phyloP scores from a whole-genome alignment of 92 coral and sea anemone species.

The Porites cylindrica region DNA sequence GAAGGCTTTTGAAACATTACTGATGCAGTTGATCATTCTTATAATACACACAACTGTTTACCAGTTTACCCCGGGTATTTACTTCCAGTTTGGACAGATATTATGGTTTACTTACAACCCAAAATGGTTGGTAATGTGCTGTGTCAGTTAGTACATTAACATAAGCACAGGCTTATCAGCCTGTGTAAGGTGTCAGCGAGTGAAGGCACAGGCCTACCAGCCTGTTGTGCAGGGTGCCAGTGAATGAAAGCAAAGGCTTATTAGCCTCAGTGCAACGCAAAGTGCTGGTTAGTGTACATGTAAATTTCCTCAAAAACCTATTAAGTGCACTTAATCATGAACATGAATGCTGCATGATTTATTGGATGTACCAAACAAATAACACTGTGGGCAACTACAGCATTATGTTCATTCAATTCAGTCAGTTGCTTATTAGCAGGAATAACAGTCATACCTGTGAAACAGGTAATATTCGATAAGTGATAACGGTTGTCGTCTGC shows the following conservation, averaged over 20 bases:
- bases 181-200: no score
- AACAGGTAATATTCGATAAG: no score
- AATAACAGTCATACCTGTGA: no score
- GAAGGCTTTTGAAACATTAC: constrained; percentile 25
- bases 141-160: constrained; percentile 19
- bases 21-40: constrained; percentile 19
- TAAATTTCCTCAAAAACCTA: background rate
- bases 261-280: background rate
- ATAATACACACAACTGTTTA: constrained; percentile 55
- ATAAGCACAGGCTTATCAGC: background rate
- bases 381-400: background rate
- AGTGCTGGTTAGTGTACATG: constrained; percentile 20
- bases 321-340: constrained; percentile 9
- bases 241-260: background rate
- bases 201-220: no score
- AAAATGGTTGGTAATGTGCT: constrained; percentile 53
- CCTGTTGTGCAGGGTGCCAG: no score
- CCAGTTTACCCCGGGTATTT: constrained; percentile 48
- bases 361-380: background rate
- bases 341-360: constrained; percentile 18
- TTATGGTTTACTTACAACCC: constrained; percentile 50
- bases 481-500: no score
- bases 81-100: constrained; percentile 56
- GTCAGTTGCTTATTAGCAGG: no score
- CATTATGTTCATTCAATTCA: background rate